These are phyloP conservation scores for Orbicella faveolata DNA, from an alignment of 64 coral and sea anemone species.

Conservation along the genomic window DNA sequence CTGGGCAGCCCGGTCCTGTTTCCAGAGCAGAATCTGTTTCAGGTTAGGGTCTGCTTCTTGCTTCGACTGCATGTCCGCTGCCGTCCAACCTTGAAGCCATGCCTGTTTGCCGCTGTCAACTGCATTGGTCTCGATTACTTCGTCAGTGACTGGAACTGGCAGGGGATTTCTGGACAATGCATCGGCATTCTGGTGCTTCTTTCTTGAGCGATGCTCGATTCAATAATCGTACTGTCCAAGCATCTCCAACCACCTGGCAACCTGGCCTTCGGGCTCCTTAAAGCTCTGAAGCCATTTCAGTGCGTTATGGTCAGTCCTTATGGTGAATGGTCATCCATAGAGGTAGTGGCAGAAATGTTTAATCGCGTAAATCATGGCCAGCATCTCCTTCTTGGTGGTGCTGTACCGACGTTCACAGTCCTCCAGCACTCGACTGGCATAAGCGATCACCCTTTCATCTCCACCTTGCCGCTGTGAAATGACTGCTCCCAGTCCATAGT, in stretches of 20 bases:
- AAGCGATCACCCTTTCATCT: conserved; percentile 14
- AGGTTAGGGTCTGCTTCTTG: conserved; percentile 19
- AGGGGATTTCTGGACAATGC: conserved; percentile 20
- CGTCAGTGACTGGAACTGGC: neutral
- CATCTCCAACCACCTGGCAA: conserved; percentile 15
- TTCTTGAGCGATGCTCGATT: conserved; percentile 16
- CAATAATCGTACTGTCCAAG: conserved; percentile 20
- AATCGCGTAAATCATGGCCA: conserved; percentile 40
- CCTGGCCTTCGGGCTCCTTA: conserved; percentile 37
- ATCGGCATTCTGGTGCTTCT: conserved; percentile 46
- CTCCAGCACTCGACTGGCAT: conserved; percentile 6
- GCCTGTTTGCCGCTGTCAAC: neutral
- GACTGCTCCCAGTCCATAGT: neutral
- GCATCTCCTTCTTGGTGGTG: conserved; percentile 19
- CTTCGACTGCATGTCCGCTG: neutral
- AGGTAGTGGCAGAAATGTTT: conserved; percentile 40
- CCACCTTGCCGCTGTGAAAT: neutral
- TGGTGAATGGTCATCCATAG: conserved; percentile 12
- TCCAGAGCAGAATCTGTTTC: neutral
- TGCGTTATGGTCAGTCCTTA: conserved; percentile 44
- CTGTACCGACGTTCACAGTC: neutral
- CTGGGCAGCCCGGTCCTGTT: neutral
- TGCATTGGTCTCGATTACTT: neutral
- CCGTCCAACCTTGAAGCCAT: neutral
- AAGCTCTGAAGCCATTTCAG: conserved; percentile 44